Evolutionary conservation across 2,888 invertebrate species (phyloP).

Genomic region (Cremastinae sp.): DNA sequence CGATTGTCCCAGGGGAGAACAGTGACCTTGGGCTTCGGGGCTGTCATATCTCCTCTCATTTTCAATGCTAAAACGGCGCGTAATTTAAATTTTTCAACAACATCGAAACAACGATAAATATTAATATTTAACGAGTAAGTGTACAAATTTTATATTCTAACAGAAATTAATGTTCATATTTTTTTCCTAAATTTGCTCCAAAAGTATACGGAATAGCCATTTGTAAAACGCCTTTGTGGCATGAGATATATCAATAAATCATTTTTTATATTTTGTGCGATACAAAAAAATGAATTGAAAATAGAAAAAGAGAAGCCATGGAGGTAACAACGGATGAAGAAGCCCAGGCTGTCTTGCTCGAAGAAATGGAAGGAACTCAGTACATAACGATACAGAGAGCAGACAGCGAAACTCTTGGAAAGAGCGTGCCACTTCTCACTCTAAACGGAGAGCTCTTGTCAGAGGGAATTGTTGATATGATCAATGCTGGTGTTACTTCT

Average conservation of each 20-base stretch:
- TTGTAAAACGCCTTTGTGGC: too few species aligned
- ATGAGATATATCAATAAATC: background rate
- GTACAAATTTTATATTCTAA: background rate
- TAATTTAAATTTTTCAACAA: constrained; percentile 68
- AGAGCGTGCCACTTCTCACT: constrained; percentile 76
- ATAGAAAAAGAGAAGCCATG: constrained; percentile 70
- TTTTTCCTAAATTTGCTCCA: too few species aligned
- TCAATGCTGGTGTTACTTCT: constrained; percentile 75
- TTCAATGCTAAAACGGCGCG: constrained; percentile 64
- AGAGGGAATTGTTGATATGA: constrained; percentile 79
- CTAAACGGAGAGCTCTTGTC: constrained; percentile 77
- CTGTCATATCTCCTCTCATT: constrained; percentile 71
- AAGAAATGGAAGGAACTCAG: constrained; percentile 78
- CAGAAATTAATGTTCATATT: background rate
- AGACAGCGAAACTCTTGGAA: constrained; percentile 75
- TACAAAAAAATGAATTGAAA: constrained; percentile 2
- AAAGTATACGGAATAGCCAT: too few species aligned
- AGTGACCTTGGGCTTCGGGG: constrained; percentile 77
- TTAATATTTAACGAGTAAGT: constrained; percentile 26
- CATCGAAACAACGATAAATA: background rate
- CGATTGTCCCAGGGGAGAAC: constrained; percentile 68
- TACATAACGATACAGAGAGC: constrained; percentile 80
- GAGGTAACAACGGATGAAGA: constrained; percentile 76
- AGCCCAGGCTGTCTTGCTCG: constrained; percentile 77
- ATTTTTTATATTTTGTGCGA: background rate